Evolutionary conservation across 92 coral and sea anemone genomes (phyloP), one percentile per base, ranked within the genome.

Genomic region (Diadumene lineata): DNA sequence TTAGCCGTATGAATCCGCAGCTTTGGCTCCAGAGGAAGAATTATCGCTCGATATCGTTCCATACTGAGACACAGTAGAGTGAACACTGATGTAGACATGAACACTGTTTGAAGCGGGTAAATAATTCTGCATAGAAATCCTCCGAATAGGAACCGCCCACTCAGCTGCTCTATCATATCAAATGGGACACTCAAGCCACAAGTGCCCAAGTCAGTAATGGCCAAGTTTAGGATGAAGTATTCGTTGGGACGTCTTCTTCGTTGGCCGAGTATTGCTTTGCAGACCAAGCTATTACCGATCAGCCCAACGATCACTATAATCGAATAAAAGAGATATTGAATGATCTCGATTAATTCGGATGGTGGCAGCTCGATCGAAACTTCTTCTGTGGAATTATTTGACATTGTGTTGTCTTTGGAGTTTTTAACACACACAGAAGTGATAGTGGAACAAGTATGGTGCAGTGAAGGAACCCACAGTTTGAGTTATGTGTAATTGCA

Each of bases 101-200:
- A 72, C 23, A 89, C 50, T 10, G 94, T 85, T 68, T 89, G 94
- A 24, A 85, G 55, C 7, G 94, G 94, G 38, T 89, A 89, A 15
- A 89, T 79, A n/a, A 89, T 32, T 50, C 81, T 74, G 30, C 94
- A 89, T 66, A 89, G 34, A 15, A 74, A 70, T 0, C 56, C 15
- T 0, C 94, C 94, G 64, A 89, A 70, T 0, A 79, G 83, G 46
- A 89, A 85, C 19, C 50, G 62, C 18, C 75, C 77, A 8, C 56
- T 46, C n/a, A 89, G 32, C 74, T 77, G 80, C 46, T 89, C 90
- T 6, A 74, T 76, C 38, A 89, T 28, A 30, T 89, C 94, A 19
- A 85, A 64, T 10, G 94, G 90, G 7, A 89, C 70, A 23, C 93
- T 84, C 21, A 88, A 9, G 3, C 69, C 74, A 22, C 92, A 74